Evolutionary conservation across 2,113 vertebrate genomes (phyloP).

Genomic region (Vidua macroura): DNA sequence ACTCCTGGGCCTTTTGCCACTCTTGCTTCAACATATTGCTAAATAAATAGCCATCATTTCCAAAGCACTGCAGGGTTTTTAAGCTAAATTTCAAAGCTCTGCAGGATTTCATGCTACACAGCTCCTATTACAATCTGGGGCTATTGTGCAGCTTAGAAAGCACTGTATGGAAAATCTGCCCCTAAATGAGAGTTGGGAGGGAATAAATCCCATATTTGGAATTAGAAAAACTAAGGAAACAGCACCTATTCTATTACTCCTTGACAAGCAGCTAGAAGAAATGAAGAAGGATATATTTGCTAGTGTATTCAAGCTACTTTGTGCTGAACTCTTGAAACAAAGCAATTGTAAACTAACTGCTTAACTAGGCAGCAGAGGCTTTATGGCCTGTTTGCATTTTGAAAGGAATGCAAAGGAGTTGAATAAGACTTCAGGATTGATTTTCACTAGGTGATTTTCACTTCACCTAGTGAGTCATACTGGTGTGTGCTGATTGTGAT

Average conservation of each 20-base stretch:
- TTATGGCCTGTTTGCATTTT: neutral
- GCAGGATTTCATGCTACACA: neutral
- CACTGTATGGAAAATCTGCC: neutral
- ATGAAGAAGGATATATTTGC: neutral
- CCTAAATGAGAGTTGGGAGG: neutral
- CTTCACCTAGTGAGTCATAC: neutral
- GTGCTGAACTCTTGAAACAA: neutral
- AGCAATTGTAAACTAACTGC: neutral
- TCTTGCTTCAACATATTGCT: neutral
- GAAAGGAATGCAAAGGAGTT: neutral
- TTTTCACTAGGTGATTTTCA: slow-evolving; percentile 9
- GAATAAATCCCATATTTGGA: neutral
- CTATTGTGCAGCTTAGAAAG: neutral
- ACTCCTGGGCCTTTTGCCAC: neutral
- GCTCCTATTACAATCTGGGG: neutral
- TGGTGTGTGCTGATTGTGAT: neutral
- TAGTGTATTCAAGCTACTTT: neutral
- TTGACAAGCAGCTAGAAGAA: neutral
- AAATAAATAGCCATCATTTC: neutral
- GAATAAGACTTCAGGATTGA: neutral
- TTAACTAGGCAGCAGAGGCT: neutral
- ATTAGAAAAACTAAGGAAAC: neutral
- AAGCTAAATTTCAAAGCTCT: neutral
- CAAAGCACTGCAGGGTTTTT: slow-evolving; percentile 14
- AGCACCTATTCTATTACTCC: neutral